These are phyloP conservation scores for Hydrozoanthus gracilis DNA, from an alignment of 92 coral and sea anemone species.

Conservation along the genomic window DNA sequence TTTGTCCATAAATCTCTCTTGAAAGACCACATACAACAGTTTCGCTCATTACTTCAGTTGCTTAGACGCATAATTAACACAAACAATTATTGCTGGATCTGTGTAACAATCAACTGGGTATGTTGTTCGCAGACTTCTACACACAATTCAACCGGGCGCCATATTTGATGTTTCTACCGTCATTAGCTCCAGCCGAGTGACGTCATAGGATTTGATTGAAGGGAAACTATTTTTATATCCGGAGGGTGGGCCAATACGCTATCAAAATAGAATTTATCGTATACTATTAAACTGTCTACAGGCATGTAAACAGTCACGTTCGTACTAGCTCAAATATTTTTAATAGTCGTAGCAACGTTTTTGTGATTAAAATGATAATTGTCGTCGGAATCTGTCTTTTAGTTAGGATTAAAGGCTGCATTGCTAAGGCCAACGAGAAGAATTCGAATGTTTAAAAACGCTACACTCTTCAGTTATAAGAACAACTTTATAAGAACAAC, in stretches of 20 bases:
- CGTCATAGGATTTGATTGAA: conserved; percentile 45
- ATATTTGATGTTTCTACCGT: conserved; percentile 32
- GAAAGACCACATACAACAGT: not conserved
- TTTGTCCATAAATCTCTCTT: conserved; percentile 28
- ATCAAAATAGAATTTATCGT: no score
- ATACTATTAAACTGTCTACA: no score
- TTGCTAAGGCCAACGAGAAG: no score
- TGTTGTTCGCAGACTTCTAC: not conserved
- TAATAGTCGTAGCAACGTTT: no score
- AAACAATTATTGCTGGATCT: not conserved
- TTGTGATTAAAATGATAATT: no score
- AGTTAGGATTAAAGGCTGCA: no score
- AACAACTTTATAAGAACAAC: no score
- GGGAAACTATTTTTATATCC: not conserved
- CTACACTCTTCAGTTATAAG: no score
- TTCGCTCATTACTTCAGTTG: conserved; percentile 17
- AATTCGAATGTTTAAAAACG: no score
- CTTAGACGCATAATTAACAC: not conserved
- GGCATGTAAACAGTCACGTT: no score
- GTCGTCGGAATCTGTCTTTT: no score
- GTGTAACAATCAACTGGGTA: not conserved
- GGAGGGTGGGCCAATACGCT: conserved; percentile 1
- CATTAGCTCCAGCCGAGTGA: conserved; percentile 32
- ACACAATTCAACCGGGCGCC: conserved; percentile 11
- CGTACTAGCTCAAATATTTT: no score